phyloP scores from a whole-genome alignment of 1,140 invertebrate genomes.

The Phortica variegata region DNA sequence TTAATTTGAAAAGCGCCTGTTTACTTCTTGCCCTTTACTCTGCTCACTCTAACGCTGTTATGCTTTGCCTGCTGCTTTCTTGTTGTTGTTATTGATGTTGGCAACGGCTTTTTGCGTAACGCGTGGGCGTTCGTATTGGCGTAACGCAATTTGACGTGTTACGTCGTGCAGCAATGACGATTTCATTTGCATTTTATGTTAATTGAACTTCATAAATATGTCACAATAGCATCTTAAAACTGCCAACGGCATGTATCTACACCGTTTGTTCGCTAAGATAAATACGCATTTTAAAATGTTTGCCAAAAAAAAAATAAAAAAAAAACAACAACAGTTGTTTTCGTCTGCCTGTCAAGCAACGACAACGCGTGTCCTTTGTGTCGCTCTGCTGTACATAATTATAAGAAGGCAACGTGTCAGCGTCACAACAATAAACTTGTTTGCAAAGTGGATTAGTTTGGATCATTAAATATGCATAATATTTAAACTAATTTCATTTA shows the following conservation, averaged over 20 bases:
- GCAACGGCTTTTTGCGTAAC: too few species aligned
- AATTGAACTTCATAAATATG: slow-evolving; percentile 55
- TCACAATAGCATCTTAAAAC: slow-evolving; percentile 51
- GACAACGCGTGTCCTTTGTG: too few species aligned
- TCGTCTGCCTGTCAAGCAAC: too few species aligned
- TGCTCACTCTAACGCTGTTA: slow-evolving; percentile 13
- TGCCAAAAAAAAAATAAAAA: too few species aligned
- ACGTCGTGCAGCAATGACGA: slow-evolving; percentile 52
- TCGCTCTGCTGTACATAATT: too few species aligned
- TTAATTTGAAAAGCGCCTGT: slow-evolving; percentile 41
- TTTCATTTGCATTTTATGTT: slow-evolving; percentile 56
- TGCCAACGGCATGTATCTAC: slow-evolving; percentile 44
- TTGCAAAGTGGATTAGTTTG: too few species aligned
- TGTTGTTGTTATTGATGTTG: slow-evolving; percentile 35
- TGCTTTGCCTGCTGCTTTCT: slow-evolving; percentile 40
- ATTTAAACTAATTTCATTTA: too few species aligned
- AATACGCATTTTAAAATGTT: slow-evolving; percentile 6
- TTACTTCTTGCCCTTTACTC: background rate
- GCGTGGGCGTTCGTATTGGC: too few species aligned
- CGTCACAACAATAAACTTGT: too few species aligned
- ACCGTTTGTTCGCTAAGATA: slow-evolving; percentile 32
- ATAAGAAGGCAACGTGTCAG: too few species aligned
- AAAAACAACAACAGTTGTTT: too few species aligned
- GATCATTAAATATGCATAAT: too few species aligned
- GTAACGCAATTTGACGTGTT: slow-evolving; percentile 44